Base-by-base conservation (phyloP, 2,888 invertebrate genomes). In the Hipparchia sbordonii region DNA sequence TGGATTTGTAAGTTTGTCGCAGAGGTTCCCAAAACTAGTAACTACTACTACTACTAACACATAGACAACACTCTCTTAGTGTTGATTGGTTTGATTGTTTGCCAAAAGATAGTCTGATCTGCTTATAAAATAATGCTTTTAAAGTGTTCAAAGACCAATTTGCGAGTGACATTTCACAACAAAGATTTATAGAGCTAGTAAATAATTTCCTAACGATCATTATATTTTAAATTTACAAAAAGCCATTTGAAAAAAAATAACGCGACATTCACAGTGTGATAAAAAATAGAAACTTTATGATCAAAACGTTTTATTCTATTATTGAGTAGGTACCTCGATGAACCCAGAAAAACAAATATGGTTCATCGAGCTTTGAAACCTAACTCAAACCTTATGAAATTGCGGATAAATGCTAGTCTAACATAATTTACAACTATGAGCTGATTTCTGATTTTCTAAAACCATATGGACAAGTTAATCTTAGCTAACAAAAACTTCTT, bases 41-140 rank as follows among this genome's bases (percentile, higher is more conserved):
- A 46, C 33, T 13, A n/a, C 51, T 4, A 39, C 39, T 39, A 39
- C 23, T 4, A 52, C 7, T 52, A 23, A 51, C 2, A 51, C 12
- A 33, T 52, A 63, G 52, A 12, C 23, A 63, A 65, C 61, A 72
- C 39, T 73, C 63, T 72, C 73, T 72, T 73, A 71, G 69, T 59
- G 68, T 74, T 77, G 68, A 73, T 74, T 74, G 72, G 72, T 76
- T 77, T 78, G 76, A 75, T 79, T 66, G 65, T 65, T 71, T 77
- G 77, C 77, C 74, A 77, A 75, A 72, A 71, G 45, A 72, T 63
- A 67, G 56, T 69, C 57, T 65, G 67, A 71, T 62, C 65, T 65
- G 52, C 45, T 68, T 48, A 61, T 51, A 66, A 66, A 52, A 65
- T 71, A 60, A 71, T 66, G 51, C 60, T 60, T 52, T 63, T 66